phyloP scores from a whole-genome alignment of 2,797 vertebrate genomes.

The Eospalax fontanierii region DNA sequence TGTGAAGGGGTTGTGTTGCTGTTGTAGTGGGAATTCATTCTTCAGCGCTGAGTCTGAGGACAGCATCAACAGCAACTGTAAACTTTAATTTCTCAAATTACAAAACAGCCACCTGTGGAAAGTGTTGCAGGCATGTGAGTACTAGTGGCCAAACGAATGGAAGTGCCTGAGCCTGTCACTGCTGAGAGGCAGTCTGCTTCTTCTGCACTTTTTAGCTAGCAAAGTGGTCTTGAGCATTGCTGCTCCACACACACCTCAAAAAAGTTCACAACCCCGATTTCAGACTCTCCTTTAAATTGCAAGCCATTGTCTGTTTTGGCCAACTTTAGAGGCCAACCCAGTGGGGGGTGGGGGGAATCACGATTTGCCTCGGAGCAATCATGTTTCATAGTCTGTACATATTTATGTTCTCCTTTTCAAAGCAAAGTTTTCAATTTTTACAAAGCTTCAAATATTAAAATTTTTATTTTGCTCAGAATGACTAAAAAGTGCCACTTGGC shows the following conservation, averaged over 20 bases:
- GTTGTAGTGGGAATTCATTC: background rate
- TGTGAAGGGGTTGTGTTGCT: background rate
- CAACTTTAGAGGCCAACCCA: background rate
- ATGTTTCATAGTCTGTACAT: background rate
- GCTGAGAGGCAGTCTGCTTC: background rate
- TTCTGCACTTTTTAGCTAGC: background rate
- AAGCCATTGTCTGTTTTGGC: background rate
- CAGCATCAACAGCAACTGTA: background rate
- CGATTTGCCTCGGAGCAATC: background rate
- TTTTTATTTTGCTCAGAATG: constrained; percentile 15
- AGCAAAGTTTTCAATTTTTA: constrained; percentile 57
- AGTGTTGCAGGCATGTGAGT: background rate
- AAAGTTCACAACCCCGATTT: background rate
- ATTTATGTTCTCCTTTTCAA: background rate
- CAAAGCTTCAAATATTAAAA: background rate
- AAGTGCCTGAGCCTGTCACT: background rate
- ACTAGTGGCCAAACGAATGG: background rate
- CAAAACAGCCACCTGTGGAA: background rate
- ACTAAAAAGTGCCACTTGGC: background rate
- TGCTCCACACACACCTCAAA: background rate
- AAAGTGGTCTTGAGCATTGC: background rate
- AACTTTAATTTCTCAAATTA: constrained; percentile 34
- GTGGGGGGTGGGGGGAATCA: background rate
- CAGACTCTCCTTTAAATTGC: background rate
- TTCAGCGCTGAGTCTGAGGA: background rate